Evolutionary conservation across 1,140 invertebrate genomes (phyloP).

Genomic region (Samia ricini): DNA sequence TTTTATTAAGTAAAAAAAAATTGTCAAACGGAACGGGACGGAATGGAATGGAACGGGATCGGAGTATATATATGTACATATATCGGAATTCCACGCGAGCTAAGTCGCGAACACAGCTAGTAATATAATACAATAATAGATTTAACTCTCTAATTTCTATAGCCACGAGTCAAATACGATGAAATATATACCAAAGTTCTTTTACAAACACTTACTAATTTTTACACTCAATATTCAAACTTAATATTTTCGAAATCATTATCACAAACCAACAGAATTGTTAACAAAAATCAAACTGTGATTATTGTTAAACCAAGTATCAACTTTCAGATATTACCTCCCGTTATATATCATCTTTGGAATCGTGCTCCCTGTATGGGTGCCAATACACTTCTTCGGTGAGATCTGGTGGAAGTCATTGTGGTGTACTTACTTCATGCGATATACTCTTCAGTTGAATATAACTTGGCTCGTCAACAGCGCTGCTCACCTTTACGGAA

Average conservation of each 20-base stretch:
- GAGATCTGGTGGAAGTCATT: constrained; percentile 79
- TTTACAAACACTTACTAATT: no score
- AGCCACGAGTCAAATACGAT: no score
- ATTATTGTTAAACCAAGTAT: background rate
- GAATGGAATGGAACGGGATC: background rate
- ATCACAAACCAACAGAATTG: no score
- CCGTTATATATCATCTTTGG: constrained; percentile 81
- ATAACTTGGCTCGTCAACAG: constrained; percentile 94
- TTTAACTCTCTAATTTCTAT: no score
- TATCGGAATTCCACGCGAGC: constrained; percentile 74
- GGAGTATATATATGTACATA: background rate
- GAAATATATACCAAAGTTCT: no score
- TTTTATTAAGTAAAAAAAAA: no score
- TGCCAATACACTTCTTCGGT: constrained; percentile 78
- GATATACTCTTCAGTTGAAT: constrained; percentile 86
- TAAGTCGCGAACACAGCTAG: constrained; percentile 84
- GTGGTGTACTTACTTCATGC: constrained; percentile 80
- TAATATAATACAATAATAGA: no score
- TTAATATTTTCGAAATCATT: no score
- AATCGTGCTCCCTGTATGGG: constrained; percentile 84
- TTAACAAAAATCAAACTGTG: no score
- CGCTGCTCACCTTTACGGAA: constrained; percentile 68
- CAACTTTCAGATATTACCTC: constrained; percentile 83
- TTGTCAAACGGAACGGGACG: no score
- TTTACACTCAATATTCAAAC: no score